These are phyloP conservation scores for Lithodes maja DNA, from an alignment of 2,888 invertebrate genomes.

Conservation along the genomic window DNA sequence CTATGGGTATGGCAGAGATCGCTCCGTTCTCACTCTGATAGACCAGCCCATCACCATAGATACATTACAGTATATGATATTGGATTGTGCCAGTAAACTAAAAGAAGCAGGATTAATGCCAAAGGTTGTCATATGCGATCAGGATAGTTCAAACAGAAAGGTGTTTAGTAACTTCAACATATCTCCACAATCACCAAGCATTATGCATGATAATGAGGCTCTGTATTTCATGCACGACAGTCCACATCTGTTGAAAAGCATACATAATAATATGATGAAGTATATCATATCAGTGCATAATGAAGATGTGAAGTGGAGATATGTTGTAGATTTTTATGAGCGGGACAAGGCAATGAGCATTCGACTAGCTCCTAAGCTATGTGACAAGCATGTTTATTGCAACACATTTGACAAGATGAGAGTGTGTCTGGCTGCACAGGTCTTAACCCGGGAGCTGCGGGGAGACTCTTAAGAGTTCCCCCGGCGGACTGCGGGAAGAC, in stretches of 20 bases:
- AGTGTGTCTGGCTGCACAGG: not conserved
- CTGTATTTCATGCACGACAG: constrained; percentile 8
- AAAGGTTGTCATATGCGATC: constrained; percentile 14
- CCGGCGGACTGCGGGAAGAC: no score
- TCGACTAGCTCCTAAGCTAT: not conserved
- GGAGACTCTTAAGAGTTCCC: no score
- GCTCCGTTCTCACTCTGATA: no score
- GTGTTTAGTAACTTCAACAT: constrained; percentile 4
- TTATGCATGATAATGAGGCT: constrained; percentile 3
- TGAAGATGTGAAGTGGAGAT: constrained; percentile 4
- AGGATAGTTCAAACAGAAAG: constrained; percentile 11
- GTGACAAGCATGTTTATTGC: constrained; percentile 8
- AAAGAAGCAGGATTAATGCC: not conserved
- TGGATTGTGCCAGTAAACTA: not conserved
- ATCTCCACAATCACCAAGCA: not conserved
- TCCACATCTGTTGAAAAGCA: constrained; percentile 7
- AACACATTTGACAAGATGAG: constrained; percentile 12
- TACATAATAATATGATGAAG: not conserved
- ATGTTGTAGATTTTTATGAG: not conserved
- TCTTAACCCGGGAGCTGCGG: no score
- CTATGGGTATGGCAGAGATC: no score
- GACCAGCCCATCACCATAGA: no score
- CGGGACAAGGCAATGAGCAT: not conserved
- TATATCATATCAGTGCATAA: no score
- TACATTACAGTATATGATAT: not conserved